Conservation (phyloP, 2,113 vertebrate species). For the Aspiorhynchus laticeps region DNA sequence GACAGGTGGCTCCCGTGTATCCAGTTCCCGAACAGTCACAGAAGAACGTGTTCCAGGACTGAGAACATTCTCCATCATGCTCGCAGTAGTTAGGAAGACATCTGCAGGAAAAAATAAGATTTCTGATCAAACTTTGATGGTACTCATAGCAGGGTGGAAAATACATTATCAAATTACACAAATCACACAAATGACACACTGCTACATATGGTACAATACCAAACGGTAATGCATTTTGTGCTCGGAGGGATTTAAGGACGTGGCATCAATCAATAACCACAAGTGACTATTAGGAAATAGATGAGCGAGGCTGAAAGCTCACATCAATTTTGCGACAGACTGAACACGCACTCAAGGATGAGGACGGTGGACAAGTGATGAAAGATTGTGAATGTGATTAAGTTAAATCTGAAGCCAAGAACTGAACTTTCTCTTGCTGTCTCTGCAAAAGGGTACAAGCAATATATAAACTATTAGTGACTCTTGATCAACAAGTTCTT, state of each 20-base stretch:
- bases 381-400: conserved; percentile 11
- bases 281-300: conserved; percentile 43
- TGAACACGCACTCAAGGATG: conserved; percentile 25
- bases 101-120: conserved; percentile 61
- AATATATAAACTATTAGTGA: not conserved
- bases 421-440: not conserved
- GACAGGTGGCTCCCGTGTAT: conserved; percentile 82
- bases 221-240: conserved; percentile 2
- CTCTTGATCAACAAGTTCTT: not conserved
- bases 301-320: conserved; percentile 31
- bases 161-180: conserved; percentile 17
- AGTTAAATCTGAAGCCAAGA: conserved; percentile 13
- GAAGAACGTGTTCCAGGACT: conserved; percentile 82
- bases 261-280: conserved; percentile 40
- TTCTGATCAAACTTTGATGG: not conserved
- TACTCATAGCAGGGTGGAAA: not conserved
- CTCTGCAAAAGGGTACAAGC: not conserved
- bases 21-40: conserved; percentile 82
- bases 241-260: not conserved
- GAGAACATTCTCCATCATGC: conserved; percentile 83
- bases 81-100: conserved; percentile 87
- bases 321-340: conserved; percentile 31
- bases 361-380: conserved; percentile 15
- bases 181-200: conserved; percentile 10
- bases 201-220: conserved; percentile 2